Percentiles rank a stretch among this genome's conserved stretches.
These are phyloP conservation scores for Elmis aenea DNA, from an alignment of 2,888 invertebrate genomes.

Conservation along the genomic window DNA sequence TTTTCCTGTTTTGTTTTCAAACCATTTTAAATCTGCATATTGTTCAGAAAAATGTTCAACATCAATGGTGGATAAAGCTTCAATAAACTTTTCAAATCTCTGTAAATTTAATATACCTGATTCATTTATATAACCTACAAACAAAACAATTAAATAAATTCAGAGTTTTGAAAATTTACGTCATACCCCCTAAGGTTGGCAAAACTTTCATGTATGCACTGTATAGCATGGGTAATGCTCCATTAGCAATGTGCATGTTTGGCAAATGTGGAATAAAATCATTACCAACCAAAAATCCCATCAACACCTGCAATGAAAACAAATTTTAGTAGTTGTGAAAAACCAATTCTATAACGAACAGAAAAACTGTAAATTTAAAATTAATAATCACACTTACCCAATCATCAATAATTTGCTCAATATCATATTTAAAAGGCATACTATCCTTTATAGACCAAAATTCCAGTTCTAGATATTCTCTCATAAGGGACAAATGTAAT, in stretches of 20 bases:
- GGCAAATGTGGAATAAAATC: constrained; percentile 97
- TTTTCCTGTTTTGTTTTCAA: constrained; percentile 73
- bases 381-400: constrained; percentile 63
- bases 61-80: constrained; percentile 68
- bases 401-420: constrained; percentile 93
- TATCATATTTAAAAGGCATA: constrained; percentile 70
- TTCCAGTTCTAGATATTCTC: constrained; percentile 91
- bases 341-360: constrained; percentile 2
- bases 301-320: constrained; percentile 64
- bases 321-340: too few relatives aligned
- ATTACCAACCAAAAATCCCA: constrained; percentile 96
- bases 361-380: constrained; percentile 4
- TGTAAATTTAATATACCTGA: constrained; percentile 74
- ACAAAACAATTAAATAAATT: too few relatives aligned
- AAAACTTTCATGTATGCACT: constrained; percentile 81
- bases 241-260: constrained; percentile 87
- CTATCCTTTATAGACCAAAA: constrained; percentile 67
- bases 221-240: constrained; percentile 83
- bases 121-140: constrained; percentile 88
- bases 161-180: constrained; percentile 29
- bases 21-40: constrained; percentile 77
- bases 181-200: constrained; percentile 81
- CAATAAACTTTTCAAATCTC: constrained; percentile 82
- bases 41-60: constrained; percentile 70
- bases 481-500: constrained; percentile 83